Evolutionary conservation across 2,797 vertebrate genomes (phyloP), one percentile per base, ranked within the genome.

Genomic region (Sarcoramphus papa): DNA sequence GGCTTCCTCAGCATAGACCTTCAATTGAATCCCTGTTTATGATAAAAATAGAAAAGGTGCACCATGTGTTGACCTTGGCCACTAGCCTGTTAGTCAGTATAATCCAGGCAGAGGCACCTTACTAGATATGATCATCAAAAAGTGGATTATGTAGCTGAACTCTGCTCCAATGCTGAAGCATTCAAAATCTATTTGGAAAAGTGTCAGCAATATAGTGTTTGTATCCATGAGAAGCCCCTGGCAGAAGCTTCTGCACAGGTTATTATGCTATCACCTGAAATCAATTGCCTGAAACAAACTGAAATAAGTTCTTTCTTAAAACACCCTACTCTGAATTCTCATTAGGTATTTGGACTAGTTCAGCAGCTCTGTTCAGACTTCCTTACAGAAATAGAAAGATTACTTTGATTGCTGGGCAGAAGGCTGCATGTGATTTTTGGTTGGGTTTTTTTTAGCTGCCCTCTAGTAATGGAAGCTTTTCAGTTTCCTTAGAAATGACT

Each of bases 171-270:
- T 31, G 37, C 47, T 73, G 85, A 75, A 94, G 65, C 75, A 93
- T 90, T 94, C 95, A 94, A 83, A 94, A 94, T 78, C 89, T 94
- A 41, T 96, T 93, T 92, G 84, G 85, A 84, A 73, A 96, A 96
- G 14, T 84, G 85, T 96, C 97, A 95, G 76, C 92, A 78, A 50
- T 54, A 50, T 6, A 63, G 33, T 57, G 20, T 80, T 85, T 88
- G 62, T 50, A 93, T 63, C 86, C 72, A 83, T 7, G 2, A 85
- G 89, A 85, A 96, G 62, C 50, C 73, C 25, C 68, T 92, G 78
- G 86, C 62, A 91, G 89, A 75, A 78, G 40, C 74, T 57, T 59
- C 81, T 96, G 78, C 62, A 48, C 35, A 62, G 76, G 85, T 94
- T 97, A 94, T 96, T 95, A 73, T 59, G 7, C 50, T 92, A 62